Base-by-base conservation (phyloP, 2,888 invertebrate genomes). In the Ectobius pallidus region DNA sequence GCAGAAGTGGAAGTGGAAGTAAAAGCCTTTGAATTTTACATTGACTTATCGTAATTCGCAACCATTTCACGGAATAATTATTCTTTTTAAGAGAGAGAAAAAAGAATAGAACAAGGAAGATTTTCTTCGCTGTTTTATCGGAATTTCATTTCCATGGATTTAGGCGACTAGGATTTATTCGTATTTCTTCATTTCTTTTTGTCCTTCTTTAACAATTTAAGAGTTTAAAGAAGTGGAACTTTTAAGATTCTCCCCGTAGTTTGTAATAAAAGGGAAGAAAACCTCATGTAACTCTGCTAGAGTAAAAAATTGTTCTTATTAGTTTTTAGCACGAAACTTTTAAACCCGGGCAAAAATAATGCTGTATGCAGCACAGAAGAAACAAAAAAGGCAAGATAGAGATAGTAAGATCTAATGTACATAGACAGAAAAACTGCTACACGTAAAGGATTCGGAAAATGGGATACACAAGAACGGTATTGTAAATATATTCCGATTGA, bases 1-100 rank as follows among this genome's bases (percentile, higher is more conserved):
- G 52, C 52, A 3, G 14, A 25, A 20, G 3, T 3, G 52, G 3
- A 25, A n/a, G n/a, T n/a, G n/a, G n/a, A n/a, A n/a, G n/a, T n/a
- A 4, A 58, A 58, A 58, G n/a, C 58, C 58, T 30, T 58, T 58
- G 58, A 58, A 58, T 58, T 58, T 58, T 58, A 58, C 58, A 58
- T 58, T 30, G 27, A 58, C 58, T 58, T 30, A 30, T 9, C 30
- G 27, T 58, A 58, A 58, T 30, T 58, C 30, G 16, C 58, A 30
- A 30, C 58, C 27, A 30, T 58, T 58, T 58, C 30, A 30, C 30
- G n/a, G 58, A 16, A 58, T 58, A 58, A 58, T 58, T 58, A 58
- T 58, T 58, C 30, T 58, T 30, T 25, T 30, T 58, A 30, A 6
- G 11, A n/a, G 27, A 58, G 58, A 30, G n/a, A 58, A 52, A 25